phyloP scores from a whole-genome alignment of 1,140 invertebrate genomes.

The Sinonovacula constricta region DNA sequence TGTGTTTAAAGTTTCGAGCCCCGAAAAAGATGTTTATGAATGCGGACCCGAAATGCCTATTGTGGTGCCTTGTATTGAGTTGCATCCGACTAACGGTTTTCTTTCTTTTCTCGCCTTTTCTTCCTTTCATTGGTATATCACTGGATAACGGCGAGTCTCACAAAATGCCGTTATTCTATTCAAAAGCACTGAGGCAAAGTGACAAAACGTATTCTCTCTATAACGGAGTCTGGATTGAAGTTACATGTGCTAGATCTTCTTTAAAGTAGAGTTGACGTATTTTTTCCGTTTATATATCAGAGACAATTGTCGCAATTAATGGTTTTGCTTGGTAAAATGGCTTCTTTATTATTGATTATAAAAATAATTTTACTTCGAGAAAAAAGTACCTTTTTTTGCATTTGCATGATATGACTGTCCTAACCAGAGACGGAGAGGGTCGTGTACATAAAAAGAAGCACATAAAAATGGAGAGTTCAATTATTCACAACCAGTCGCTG shows the following conservation, averaged over 20 bases:
- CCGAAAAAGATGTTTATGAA: constrained; percentile 21
- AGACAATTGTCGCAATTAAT: no score
- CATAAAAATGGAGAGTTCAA: no score
- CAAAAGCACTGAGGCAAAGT: constrained; percentile 2
- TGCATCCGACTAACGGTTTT: background rate
- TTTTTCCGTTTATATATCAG: no score
- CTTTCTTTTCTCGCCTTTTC: constrained; percentile 33
- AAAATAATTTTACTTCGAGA: no score
- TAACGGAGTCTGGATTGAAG: background rate
- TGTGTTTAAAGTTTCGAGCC: constrained; percentile 33
- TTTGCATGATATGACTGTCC: no score
- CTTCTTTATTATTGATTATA: no score
- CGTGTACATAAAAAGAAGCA: no score
- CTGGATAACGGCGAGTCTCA: constrained; percentile 22
- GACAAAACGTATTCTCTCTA: background rate
- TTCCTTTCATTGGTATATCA: constrained; percentile 43
- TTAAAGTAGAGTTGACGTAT: no score
- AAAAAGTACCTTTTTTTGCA: no score
- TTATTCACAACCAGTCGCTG: no score
- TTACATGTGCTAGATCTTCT: background rate
- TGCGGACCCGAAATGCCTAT: constrained; percentile 3
- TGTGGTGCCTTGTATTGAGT: constrained; percentile 22
- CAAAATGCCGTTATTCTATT: constrained; percentile 27
- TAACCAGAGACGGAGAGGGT: no score
- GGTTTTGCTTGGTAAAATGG: no score